These are phyloP conservation scores for Virgularia gustaviana DNA, from an alignment of 92 coral and sea anemone genomes.

Conservation along the genomic window DNA sequence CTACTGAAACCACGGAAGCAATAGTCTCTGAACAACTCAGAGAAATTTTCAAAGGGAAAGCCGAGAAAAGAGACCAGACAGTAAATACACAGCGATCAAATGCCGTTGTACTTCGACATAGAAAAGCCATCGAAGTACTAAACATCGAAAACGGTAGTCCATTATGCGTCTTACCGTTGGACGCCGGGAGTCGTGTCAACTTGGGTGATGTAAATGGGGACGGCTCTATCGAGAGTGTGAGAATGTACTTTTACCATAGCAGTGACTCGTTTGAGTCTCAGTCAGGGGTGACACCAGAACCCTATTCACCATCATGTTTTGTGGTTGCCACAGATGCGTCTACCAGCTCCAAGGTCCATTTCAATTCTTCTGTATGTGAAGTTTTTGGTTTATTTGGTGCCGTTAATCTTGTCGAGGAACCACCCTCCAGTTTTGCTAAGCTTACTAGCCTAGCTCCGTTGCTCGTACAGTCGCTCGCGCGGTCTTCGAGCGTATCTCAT, in stretches of 20 bases:
- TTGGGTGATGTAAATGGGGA: conserved; percentile 79
- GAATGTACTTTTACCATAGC: conserved; percentile 47
- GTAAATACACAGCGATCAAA: conserved; percentile 29
- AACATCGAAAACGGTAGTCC: conserved; percentile 71
- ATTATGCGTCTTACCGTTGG: conserved; percentile 58
- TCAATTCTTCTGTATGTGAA: conserved; percentile 22
- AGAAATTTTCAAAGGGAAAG: conserved; percentile 7
- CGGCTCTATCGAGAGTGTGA: conserved; percentile 70
- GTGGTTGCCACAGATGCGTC: conserved; percentile 49
- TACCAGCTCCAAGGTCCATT: background rate
- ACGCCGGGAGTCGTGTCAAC: conserved; percentile 30
- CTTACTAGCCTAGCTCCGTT: conserved; percentile 72
- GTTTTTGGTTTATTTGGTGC: background rate
- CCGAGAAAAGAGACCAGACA: background rate
- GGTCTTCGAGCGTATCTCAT: conserved; percentile 71
- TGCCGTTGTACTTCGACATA: conserved; percentile 63
- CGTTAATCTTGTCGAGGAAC: background rate
- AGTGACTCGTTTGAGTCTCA: too few relatives aligned
- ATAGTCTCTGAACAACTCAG: conserved; percentile 11
- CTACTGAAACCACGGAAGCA: background rate
- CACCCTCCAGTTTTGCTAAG: conserved; percentile 24
- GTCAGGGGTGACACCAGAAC: too few relatives aligned
- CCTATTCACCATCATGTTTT: conserved; percentile 63
- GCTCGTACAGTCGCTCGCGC: conserved; percentile 65
- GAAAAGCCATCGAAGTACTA: conserved; percentile 72